Evolutionary conservation across 2,888 invertebrate genomes (phyloP).

Genomic region (Meiosimyza decipiens): DNA sequence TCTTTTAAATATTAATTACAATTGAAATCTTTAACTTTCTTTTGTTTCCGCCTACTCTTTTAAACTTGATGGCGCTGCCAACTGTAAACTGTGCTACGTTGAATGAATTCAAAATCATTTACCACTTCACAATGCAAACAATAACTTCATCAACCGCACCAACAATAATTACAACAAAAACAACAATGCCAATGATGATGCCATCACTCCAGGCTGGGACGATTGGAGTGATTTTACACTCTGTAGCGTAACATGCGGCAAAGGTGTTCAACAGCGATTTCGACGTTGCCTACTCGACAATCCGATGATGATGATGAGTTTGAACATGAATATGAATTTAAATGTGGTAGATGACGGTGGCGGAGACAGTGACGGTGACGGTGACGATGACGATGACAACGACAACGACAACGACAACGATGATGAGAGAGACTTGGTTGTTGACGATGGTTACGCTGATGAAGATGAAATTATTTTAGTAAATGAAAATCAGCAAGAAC

Average conservation of each 20-base stretch:
- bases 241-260: slow-evolving; percentile 66
- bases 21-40: not conserved
- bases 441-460: slow-evolving; percentile 34
- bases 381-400: slow-evolving; percentile 35
- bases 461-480: slow-evolving; percentile 24
- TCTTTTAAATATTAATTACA: not conserved
- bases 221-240: slow-evolving; percentile 67
- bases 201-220: slow-evolving; percentile 61
- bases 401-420: slow-evolving; percentile 36
- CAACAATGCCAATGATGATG: not conserved
- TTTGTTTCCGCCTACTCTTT: not conserved
- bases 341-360: slow-evolving; percentile 48
- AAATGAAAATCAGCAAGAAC: not conserved
- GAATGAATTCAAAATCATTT: not conserved
- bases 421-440: not conserved
- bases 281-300: slow-evolving; percentile 66
- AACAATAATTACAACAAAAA: slow-evolving; percentile 5
- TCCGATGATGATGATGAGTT: slow-evolving; percentile 63
- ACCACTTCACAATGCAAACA: not conserved
- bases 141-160: not conserved
- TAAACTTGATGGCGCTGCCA: not conserved
- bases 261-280: slow-evolving; percentile 67
- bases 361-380: slow-evolving; percentile 46
- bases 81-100: not conserved
- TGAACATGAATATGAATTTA: slow-evolving; percentile 58